Evolutionary conservation across 2,888 invertebrate genomes (phyloP).

Genomic region (Eupithecia exiguata): DNA sequence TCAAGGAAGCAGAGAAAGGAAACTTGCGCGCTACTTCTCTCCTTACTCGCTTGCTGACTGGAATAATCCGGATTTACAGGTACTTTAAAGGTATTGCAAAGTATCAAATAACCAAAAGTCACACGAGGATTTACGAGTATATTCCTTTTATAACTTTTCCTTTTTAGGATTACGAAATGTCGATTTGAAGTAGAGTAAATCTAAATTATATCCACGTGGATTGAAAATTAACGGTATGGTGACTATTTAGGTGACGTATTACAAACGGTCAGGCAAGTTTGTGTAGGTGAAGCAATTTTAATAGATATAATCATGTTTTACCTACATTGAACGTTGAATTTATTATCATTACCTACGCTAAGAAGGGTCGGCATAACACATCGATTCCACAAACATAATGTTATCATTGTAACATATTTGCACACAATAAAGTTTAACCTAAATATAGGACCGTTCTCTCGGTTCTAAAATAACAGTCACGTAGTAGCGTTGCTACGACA

Average conservation of each 20-base stretch:
- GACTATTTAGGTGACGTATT: neutral
- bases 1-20: constrained; percentile 29
- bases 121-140: constrained; percentile 13
- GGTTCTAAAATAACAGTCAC: constrained; percentile 13
- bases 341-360: neutral
- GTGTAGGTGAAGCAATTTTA: neutral
- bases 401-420: neutral
- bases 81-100: constrained; percentile 41
- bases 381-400: neutral
- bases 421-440: neutral
- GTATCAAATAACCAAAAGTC: constrained; percentile 35
- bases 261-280: constrained; percentile 1
- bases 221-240: neutral
- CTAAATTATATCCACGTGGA: neutral
- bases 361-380: neutral
- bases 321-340: neutral
- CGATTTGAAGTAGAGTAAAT: neutral
- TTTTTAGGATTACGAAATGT: constrained; percentile 11
- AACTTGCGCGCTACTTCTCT: constrained; percentile 49
- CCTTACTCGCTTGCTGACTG: constrained; percentile 47
- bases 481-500: constrained; percentile 16
- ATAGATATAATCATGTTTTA: neutral
- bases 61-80: constrained; percentile 52
- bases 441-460: neutral
- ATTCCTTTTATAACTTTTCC: constrained; percentile 14